Evolutionary conservation across 2,888 invertebrate genomes (phyloP).

Genomic region (Sceliomorpha sp.): DNA sequence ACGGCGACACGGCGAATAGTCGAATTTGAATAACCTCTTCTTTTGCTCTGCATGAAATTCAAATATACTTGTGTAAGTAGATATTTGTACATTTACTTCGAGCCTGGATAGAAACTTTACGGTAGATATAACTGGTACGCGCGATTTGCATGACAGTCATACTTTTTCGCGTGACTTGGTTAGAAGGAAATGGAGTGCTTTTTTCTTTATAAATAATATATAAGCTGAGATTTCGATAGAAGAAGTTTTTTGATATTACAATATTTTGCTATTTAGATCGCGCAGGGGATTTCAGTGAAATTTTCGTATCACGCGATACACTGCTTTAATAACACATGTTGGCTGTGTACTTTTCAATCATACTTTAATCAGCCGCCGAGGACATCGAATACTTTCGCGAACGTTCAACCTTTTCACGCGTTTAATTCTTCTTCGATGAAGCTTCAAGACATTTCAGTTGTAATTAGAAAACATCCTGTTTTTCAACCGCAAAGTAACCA

Average conservation of each 20-base stretch:
- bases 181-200: neutral
- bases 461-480: too few relatives aligned
- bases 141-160: slow-evolving; percentile 29
- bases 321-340: neutral
- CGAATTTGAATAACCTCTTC: slow-evolving; percentile 40
- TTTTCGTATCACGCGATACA: slow-evolving; percentile 5
- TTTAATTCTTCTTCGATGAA: too few relatives aligned
- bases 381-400: too few relatives aligned
- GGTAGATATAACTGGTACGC: slow-evolving; percentile 35
- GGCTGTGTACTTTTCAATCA: neutral
- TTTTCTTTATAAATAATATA: slow-evolving; percentile 12
- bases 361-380: too few relatives aligned
- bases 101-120: slow-evolving; percentile 23
- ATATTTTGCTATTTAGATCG: slow-evolving; percentile 14
- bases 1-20: slow-evolving; percentile 16
- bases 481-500: too few relatives aligned
- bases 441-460: too few relatives aligned
- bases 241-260: slow-evolving; percentile 7
- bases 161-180: slow-evolving; percentile 17
- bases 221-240: slow-evolving; percentile 8
- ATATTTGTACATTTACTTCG: slow-evolving; percentile 36
- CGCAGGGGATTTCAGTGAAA: slow-evolving; percentile 1
- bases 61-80: slow-evolving; percentile 49
- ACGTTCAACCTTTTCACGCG: too few relatives aligned
- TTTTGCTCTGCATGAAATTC: slow-evolving; percentile 33